phyloP scores from a whole-genome alignment of 2,113 vertebrate genomes.

The Nettapus auritus region DNA sequence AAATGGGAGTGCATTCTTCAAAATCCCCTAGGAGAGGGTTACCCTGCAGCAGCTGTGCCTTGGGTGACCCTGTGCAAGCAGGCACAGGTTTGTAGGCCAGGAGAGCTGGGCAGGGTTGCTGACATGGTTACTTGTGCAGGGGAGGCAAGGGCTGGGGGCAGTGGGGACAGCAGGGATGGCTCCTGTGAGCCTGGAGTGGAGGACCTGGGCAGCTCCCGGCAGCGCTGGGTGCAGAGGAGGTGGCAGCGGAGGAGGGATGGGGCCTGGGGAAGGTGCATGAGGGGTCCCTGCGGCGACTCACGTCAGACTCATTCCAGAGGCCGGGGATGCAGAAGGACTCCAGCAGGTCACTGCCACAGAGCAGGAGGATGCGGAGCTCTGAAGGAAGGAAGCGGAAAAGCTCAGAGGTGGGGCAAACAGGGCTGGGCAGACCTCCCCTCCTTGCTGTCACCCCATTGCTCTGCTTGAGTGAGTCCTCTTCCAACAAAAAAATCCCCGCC shows the following conservation, averaged over 20 bases:
- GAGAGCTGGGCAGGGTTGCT: not conserved
- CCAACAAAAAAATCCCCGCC: not conserved
- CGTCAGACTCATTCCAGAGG: constrained; percentile 97
- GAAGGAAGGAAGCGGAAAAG: constrained; percentile 16
- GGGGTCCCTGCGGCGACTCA: constrained; percentile 73
- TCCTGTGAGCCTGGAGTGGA: not conserved
- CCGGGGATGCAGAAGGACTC: constrained; percentile 99
- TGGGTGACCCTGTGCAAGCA: too few relatives aligned
- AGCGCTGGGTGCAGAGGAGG: not conserved
- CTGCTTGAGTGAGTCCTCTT: not conserved
- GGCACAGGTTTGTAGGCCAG: too few relatives aligned
- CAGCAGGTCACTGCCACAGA: constrained; percentile 97
- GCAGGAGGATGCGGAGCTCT: constrained; percentile 97
- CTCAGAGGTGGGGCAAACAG: not conserved
- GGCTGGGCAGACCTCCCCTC: not conserved
- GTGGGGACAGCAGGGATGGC: not conserved
- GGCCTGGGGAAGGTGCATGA: not conserved
- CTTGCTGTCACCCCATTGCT: rapidly evolving
- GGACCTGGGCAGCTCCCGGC: not conserved
- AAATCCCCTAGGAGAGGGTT: not conserved
- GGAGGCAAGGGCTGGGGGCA: not conserved
- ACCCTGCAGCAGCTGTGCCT: not conserved
- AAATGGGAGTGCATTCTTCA: not conserved
- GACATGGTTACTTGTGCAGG: not conserved
- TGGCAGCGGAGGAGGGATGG: not conserved